These are phyloP conservation scores for Deilephila elpenor DNA, from an alignment of 2,888 invertebrate species.

Conservation along the genomic window DNA sequence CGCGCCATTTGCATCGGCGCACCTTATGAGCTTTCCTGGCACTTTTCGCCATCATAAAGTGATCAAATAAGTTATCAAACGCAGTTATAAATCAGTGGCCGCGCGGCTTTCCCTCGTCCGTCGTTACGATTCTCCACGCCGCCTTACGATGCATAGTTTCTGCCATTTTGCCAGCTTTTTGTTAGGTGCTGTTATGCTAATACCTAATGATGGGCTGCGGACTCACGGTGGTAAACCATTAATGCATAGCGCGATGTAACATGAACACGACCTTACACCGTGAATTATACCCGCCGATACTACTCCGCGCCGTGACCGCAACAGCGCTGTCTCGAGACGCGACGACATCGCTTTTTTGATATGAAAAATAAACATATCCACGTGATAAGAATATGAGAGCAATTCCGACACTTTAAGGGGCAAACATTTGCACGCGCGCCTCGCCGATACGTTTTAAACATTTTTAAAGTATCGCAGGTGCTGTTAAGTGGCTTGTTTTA, in stretches of 20 bases:
- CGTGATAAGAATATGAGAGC: conserved; percentile 23
- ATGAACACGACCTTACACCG: conserved; percentile 29
- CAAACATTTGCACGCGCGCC: conserved; percentile 54
- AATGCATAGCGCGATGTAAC: conserved; percentile 38
- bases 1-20: conserved; percentile 73
- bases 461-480: conserved; percentile 55
- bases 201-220: conserved; percentile 64
- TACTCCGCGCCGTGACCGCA: conserved; percentile 14
- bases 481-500: conserved; percentile 59
- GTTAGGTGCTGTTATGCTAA: conserved; percentile 67
- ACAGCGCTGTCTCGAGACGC: conserved; percentile 10
- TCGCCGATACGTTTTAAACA: conserved; percentile 55
- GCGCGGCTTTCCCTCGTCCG: conserved; percentile 69
- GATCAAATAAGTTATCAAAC: conserved; percentile 79
- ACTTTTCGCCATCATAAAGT: conserved; percentile 82
- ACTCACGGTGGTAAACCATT: conserved; percentile 54
- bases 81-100: conserved; percentile 69
- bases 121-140: conserved; percentile 77
- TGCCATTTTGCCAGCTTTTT: conserved; percentile 72
- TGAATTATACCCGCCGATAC: conserved; percentile 17
- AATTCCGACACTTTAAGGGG: conserved; percentile 29
- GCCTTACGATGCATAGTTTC: conserved; percentile 61
- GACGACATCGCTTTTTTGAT: conserved; percentile 12
- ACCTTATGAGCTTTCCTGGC: conserved; percentile 76
- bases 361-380: conserved; percentile 20